Evolutionary conservation across 2,888 invertebrate genomes (phyloP).

Genomic region (Acanthosepion pharaonis): DNA sequence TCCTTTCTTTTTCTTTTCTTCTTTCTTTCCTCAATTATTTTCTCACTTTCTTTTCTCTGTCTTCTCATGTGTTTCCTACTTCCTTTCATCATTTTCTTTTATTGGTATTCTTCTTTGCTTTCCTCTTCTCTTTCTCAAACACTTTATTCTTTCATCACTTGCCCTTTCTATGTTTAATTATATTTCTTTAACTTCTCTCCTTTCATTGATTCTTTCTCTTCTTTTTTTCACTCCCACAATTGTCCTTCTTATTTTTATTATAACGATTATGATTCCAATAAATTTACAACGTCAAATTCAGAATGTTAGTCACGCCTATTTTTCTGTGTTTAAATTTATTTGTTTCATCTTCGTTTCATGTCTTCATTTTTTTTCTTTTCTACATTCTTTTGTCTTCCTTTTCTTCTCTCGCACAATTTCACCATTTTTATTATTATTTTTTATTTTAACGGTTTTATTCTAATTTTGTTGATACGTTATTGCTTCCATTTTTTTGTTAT

Average conservation of each 20-base stretch:
- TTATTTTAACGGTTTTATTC: not conserved
- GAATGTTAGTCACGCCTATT: not conserved
- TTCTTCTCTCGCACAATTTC: not conserved
- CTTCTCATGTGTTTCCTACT: not conserved
- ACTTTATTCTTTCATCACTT: not conserved
- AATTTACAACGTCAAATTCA: constrained; percentile 7
- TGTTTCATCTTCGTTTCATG: not conserved
- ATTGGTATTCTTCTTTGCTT: not conserved
- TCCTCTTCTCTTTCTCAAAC: not conserved
- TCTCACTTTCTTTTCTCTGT: not conserved
- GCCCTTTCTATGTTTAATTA: not conserved
- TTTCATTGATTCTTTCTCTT: not conserved
- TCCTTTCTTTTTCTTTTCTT: not conserved
- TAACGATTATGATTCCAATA: not conserved
- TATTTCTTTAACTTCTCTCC: too few species aligned
- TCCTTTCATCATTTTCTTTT: not conserved
- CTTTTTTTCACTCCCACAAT: too few species aligned
- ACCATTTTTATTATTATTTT: not conserved
- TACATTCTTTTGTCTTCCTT: not conserved
- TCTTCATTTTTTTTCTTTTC: not conserved
- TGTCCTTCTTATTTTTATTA: too few species aligned
- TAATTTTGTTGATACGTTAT: not conserved
- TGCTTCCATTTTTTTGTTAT: too few species aligned
- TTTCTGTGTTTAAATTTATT: not conserved
- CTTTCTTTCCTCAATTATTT: not conserved